Conservation (phyloP, 2,888 invertebrate genomes). For the Hecatera dysodea region DNA sequence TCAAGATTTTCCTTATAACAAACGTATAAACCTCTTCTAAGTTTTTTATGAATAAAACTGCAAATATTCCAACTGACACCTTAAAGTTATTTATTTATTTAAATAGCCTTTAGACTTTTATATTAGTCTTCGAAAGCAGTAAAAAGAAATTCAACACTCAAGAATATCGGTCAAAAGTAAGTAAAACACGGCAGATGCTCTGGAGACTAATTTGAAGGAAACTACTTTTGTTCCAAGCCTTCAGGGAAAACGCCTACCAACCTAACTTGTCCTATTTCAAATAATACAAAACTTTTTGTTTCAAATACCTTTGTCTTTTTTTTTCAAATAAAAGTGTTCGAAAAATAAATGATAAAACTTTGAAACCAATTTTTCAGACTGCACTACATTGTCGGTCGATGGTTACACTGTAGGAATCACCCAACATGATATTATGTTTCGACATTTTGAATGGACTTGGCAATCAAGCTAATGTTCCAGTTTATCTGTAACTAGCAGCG, state of each 20-base stretch:
- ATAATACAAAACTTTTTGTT: conserved; percentile 31
- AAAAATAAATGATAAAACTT: conserved; percentile 18
- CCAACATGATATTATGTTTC: background rate
- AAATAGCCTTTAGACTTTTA: background rate
- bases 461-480: too few relatives aligned
- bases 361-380: too few relatives aligned
- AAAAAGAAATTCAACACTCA: conserved; percentile 6
- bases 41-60: too few relatives aligned
- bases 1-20: too few relatives aligned
- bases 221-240: conserved; percentile 46
- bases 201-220: conserved; percentile 36
- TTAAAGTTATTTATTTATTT: background rate
- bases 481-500: background rate
- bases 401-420: background rate
- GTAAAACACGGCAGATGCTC: conserved; percentile 28
- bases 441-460: too few relatives aligned
- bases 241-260: conserved; percentile 40
- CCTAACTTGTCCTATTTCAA: conserved; percentile 52
- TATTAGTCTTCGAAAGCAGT: background rate
- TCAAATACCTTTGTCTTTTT: conserved; percentile 17
- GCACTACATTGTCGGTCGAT: background rate
- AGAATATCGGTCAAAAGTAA: conserved; percentile 21
- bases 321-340: conserved; percentile 4
- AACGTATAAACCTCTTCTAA: too few relatives aligned
- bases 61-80: too few relatives aligned